Evolutionary conservation across 2,113 vertebrate species (phyloP).

Genomic region (Lasiurus borealis): DNA sequence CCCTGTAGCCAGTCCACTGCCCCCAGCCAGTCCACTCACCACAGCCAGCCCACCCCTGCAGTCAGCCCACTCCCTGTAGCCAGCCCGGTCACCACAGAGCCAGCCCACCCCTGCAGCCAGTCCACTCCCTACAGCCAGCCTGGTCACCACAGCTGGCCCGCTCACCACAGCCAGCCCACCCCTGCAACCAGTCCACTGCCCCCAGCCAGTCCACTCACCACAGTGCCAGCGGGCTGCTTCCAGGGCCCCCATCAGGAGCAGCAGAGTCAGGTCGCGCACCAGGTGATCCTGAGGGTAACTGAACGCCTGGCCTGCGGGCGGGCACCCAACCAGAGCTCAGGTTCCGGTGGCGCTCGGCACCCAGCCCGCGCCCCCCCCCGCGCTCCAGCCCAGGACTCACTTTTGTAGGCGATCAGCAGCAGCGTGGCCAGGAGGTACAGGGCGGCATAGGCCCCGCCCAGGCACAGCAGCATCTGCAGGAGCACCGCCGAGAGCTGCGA

Average conservation of each 20-base stretch:
- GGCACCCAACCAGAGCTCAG: not conserved
- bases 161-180: too few species aligned
- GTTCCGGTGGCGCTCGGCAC: rapidly evolving
- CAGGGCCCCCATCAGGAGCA: slow-evolving; percentile 89
- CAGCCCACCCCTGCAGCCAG: slow-evolving; percentile 81
- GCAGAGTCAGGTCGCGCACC: slow-evolving; percentile 87
- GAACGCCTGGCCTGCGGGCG: slow-evolving; percentile 88
- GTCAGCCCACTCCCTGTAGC: slow-evolving; percentile 41
- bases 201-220: slow-evolving; percentile 84
- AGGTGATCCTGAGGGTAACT: slow-evolving; percentile 88
- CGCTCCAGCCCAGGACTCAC: slow-evolving; percentile 84
- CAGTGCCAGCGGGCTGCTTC: slow-evolving; percentile 86
- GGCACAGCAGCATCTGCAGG: slow-evolving; percentile 88
- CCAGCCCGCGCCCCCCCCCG: not conserved
- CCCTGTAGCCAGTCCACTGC: not conserved
- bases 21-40: too few species aligned
- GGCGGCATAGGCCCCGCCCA: slow-evolving; percentile 85
- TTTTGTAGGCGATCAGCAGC: slow-evolving; percentile 90
- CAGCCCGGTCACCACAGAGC: slow-evolving; percentile 60
- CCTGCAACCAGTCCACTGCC: too few species aligned
- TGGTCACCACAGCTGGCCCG: too few species aligned
- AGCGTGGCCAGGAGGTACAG: slow-evolving; percentile 90
- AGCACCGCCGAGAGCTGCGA: slow-evolving; percentile 89
- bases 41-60: too few species aligned
- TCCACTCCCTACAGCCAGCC: too few species aligned